Evolutionary conservation across 2,888 invertebrate genomes (phyloP).

Genomic region (Drosophila kanekoi): DNA sequence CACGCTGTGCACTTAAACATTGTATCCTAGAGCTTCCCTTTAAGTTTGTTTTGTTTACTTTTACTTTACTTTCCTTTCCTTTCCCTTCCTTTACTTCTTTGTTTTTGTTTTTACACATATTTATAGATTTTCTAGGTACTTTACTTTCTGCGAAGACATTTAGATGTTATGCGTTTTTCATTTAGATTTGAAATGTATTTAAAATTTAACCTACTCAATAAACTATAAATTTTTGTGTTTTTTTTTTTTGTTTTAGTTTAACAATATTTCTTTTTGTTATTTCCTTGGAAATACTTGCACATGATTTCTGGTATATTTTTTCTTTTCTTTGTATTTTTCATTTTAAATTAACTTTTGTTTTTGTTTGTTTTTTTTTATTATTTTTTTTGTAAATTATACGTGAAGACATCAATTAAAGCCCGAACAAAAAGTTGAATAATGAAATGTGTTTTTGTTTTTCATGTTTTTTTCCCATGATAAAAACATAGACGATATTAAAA

Average conservation of each 20-base stretch:
- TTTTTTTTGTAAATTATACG: no score
- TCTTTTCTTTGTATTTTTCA: slow-evolving; percentile 12
- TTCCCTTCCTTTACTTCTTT: no score
- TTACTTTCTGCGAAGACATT: slow-evolving; percentile 68
- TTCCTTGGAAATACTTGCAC: slow-evolving; percentile 80
- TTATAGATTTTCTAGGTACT: slow-evolving; percentile 60
- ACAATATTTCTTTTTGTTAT: slow-evolving; percentile 67
- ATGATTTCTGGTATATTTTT: slow-evolving; percentile 48
- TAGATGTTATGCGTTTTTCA: slow-evolving; percentile 38
- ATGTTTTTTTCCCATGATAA: slow-evolving; percentile 21
- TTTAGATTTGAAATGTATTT: slow-evolving; percentile 40
- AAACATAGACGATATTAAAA: slow-evolving; percentile 27
- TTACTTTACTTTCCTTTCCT: slow-evolving; percentile 14
- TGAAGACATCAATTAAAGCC: slow-evolving; percentile 67
- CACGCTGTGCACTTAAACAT: slow-evolving; percentile 49
- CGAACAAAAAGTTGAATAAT: slow-evolving; percentile 28
- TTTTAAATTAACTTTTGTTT: slow-evolving; percentile 32
- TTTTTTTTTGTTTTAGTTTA: slow-evolving; percentile 31
- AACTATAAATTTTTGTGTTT: slow-evolving; percentile 20
- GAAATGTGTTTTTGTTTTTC: slow-evolving; percentile 10
- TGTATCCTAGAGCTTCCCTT: slow-evolving; percentile 25
- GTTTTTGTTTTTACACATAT: slow-evolving; percentile 44
- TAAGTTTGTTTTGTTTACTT: slow-evolving; percentile 12
- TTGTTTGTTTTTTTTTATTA: no score
- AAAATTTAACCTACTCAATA: slow-evolving; percentile 43